These are phyloP conservation scores for Nomada goodeniana DNA, from an alignment of 2,888 invertebrate species.

Conservation along the genomic window DNA sequence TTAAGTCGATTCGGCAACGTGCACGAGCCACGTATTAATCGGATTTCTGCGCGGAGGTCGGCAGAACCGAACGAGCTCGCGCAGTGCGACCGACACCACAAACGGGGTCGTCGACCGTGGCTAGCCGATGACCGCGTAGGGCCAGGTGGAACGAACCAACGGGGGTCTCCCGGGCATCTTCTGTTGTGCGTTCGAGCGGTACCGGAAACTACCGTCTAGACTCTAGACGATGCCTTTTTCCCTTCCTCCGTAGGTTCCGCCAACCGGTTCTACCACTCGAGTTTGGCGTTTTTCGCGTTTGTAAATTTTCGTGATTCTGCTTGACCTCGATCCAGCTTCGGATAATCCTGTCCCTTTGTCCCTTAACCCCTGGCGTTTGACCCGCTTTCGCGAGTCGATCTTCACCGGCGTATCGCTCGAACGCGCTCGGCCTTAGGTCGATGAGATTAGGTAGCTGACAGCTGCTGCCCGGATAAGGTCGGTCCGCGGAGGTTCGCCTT, in stretches of 20 bases:
- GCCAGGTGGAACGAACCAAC: conserved; percentile 68
- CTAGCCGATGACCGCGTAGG: conserved; percentile 49
- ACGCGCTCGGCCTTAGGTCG: too few species aligned
- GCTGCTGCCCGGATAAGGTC: too few species aligned
- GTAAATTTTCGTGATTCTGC: conserved; percentile 39
- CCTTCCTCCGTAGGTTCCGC: conserved; percentile 38
- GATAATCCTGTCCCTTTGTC: not conserved
- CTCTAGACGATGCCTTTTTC: conserved; percentile 77
- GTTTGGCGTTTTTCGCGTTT: conserved; percentile 1
- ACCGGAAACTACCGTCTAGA: conserved; percentile 82
- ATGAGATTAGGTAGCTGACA: too few species aligned
- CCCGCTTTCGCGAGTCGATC: not conserved
- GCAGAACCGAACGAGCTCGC: not conserved
- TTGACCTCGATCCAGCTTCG: conserved; percentile 1
- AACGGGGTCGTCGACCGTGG: conserved; percentile 49
- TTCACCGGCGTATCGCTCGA: not conserved
- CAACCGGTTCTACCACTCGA: conserved; percentile 2
- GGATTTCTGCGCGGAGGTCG: conserved; percentile 25
- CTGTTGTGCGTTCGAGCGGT: conserved; percentile 50
- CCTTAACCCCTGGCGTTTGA: not conserved
- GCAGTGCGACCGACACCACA: conserved; percentile 4
- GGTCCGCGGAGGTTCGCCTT: too few species aligned
- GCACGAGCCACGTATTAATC: conserved; percentile 38
- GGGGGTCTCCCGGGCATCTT: conserved; percentile 50
- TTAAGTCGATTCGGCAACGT: conserved; percentile 40